These are phyloP conservation scores for Nebria ingens DNA, from an alignment of 1,140 invertebrate species.

Conservation along the genomic window DNA sequence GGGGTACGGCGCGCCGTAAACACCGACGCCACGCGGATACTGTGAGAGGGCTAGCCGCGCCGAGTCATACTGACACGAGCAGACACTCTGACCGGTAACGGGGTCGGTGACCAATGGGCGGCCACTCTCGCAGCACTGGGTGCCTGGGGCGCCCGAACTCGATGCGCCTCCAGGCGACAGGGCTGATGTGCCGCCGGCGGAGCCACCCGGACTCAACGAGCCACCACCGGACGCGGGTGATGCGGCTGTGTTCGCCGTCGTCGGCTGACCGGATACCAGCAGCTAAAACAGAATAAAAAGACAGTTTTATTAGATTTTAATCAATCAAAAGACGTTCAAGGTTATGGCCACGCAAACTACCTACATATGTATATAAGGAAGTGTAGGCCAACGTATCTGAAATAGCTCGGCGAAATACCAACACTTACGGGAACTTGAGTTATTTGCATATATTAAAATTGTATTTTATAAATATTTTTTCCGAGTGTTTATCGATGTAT, in stretches of 20 bases:
- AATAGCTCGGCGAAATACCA: not conserved
- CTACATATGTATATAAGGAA: too few species aligned
- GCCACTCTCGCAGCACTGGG: slow-evolving; percentile 84
- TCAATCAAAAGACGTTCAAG: too few species aligned
- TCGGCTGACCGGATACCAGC: slow-evolving; percentile 58
- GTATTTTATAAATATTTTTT: not conserved
- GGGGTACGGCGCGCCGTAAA: slow-evolving; percentile 70
- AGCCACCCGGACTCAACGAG: slow-evolving; percentile 48
- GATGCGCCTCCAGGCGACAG: slow-evolving; percentile 60
- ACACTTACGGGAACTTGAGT: not conserved
- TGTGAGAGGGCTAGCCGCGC: slow-evolving; percentile 61
- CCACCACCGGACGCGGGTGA: slow-evolving; percentile 47
- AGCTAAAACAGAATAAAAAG: slow-evolving; percentile 44
- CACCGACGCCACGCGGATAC: slow-evolving; percentile 55
- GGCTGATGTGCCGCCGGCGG: slow-evolving; percentile 48
- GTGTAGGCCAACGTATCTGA: not conserved
- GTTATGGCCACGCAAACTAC: too few species aligned
- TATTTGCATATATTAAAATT: not conserved
- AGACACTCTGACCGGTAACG: slow-evolving; percentile 89
- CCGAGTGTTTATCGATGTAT: too few species aligned
- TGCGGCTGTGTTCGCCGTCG: slow-evolving; percentile 48
- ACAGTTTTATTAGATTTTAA: too few species aligned
- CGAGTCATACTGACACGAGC: slow-evolving; percentile 90
- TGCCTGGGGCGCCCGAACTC: slow-evolving; percentile 42
- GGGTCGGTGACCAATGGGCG: slow-evolving; percentile 90